Percentiles rank a stretch among this genome's conserved stretches.
Conservation (phyloP, 2,888 invertebrate genomes). For the Phengaris arion region DNA sequence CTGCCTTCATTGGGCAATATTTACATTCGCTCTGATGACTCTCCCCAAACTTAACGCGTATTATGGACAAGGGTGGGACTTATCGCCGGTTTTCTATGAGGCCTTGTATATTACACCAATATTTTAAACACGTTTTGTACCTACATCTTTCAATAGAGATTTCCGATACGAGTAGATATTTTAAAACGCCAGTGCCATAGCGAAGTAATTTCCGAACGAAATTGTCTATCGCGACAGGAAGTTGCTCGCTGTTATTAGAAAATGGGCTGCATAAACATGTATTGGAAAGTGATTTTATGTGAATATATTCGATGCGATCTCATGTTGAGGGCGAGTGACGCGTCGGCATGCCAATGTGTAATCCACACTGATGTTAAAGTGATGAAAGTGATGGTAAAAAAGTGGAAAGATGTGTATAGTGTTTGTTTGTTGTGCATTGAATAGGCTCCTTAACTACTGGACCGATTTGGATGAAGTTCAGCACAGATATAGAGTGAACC, state of each 20-base stretch:
- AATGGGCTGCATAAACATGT: neutral
- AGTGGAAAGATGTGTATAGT: too few relatives aligned
- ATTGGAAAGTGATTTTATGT: neutral
- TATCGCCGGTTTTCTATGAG: neutral
- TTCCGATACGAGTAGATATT: conserved; percentile 27
- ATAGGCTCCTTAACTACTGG: too few relatives aligned
- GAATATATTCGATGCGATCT: neutral
- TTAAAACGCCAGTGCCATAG: conserved; percentile 5
- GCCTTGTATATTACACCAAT: neutral
- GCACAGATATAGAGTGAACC: too few relatives aligned
- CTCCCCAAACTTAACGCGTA: too few relatives aligned
- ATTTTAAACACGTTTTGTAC: too few relatives aligned
- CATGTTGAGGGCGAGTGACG: neutral
- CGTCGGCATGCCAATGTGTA: neutral
- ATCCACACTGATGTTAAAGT: neutral
- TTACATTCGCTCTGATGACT: too few relatives aligned
- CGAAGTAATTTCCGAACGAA: conserved; percentile 13
- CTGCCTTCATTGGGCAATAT: too few relatives aligned
- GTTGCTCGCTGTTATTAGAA: neutral
- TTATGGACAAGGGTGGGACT: too few relatives aligned
- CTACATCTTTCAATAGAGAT: neutral
- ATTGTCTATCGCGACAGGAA: conserved; percentile 20
- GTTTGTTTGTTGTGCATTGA: too few relatives aligned
- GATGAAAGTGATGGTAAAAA: too few relatives aligned
- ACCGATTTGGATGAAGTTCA: too few relatives aligned